phyloP scores from a whole-genome alignment of 2,113 vertebrate genomes.

The Vidua chalybeata region DNA sequence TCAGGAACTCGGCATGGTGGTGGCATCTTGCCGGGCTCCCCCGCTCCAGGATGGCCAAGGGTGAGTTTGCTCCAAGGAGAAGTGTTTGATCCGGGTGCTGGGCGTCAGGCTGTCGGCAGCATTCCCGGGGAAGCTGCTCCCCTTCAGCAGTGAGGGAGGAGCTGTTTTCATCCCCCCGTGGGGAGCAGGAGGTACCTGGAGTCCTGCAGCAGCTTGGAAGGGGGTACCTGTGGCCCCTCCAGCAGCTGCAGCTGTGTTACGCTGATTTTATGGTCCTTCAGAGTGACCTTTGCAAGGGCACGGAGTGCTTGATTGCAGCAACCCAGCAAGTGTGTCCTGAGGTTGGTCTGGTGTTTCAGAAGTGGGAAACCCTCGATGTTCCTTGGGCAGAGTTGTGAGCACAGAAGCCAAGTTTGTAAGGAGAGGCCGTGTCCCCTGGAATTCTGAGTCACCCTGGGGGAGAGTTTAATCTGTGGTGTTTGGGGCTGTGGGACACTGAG shows the following conservation, averaged over 20 bases:
- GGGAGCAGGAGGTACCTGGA: neutral
- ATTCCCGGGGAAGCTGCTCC: neutral
- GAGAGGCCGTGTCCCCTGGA: neutral
- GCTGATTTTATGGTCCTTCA: neutral
- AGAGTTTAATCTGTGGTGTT: neutral
- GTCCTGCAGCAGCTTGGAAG: accelerated
- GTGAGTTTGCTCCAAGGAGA: neutral
- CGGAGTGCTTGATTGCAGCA: neutral
- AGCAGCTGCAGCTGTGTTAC: neutral
- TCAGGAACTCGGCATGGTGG: neutral
- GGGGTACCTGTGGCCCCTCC: neutral
- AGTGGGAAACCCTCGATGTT: neutral
- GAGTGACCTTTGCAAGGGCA: neutral
- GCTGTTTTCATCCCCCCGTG: neutral
- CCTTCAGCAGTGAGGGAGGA: neutral
- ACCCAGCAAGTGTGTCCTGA: neutral
- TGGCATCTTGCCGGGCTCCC: neutral
- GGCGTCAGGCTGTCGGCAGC: neutral
- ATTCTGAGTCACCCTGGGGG: neutral
- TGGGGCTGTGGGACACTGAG: neutral
- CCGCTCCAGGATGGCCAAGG: accelerated
- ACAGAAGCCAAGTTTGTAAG: neutral
- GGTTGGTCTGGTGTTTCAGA: neutral
- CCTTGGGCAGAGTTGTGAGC: neutral
- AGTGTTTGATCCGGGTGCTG: neutral